Evolutionary conservation across 1,140 invertebrate species (phyloP).

Genomic region (Solenopsis fugax): DNA sequence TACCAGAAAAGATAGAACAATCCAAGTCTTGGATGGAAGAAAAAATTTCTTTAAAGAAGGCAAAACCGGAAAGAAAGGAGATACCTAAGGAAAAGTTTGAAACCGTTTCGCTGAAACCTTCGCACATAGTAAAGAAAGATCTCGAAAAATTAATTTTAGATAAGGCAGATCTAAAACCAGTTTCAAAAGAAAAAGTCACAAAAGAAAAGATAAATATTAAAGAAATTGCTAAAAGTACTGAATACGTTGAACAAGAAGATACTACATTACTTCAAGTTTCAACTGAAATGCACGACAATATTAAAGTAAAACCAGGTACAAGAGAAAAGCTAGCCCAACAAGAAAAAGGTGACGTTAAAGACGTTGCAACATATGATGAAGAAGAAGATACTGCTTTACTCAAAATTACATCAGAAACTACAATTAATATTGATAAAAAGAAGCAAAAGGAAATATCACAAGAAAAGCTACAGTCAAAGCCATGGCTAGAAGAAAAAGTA

Average conservation of each 20-base stretch:
- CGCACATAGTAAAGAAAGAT: constrained; percentile 81
- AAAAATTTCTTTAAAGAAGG: constrained; percentile 82
- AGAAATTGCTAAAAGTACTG: constrained; percentile 43
- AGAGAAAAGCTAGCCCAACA: background rate
- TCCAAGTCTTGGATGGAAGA: constrained; percentile 87
- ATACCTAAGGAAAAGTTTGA: constrained; percentile 77
- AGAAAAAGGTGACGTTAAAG: constrained; percentile 76
- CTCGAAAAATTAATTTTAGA: constrained; percentile 78
- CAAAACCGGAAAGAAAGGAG: constrained; percentile 75
- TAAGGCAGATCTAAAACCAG: constrained; percentile 69
- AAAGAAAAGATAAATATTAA: constrained; percentile 79
- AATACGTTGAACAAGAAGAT: constrained; percentile 74
- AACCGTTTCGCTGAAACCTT: constrained; percentile 71
- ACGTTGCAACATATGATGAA: constrained; percentile 69
- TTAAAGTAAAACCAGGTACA: constrained; percentile 85
- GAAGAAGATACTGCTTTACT: constrained; percentile 81
- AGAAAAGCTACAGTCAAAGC: constrained; percentile 65
- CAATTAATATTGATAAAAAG: constrained; percentile 36
- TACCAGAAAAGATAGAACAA: constrained; percentile 36
- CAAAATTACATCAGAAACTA: constrained; percentile 62
- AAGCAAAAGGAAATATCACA: constrained; percentile 19
- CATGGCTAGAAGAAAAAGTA: constrained; percentile 82
- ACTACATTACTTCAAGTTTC: constrained; percentile 71
- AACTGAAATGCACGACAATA: constrained; percentile 67
- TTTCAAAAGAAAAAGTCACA: constrained; percentile 58